A percentile compares a stretch with the other conserved stretches of the same genome.
phyloP scores from a whole-genome alignment of 2,888 invertebrate species.

The Euzetes globulus region DNA sequence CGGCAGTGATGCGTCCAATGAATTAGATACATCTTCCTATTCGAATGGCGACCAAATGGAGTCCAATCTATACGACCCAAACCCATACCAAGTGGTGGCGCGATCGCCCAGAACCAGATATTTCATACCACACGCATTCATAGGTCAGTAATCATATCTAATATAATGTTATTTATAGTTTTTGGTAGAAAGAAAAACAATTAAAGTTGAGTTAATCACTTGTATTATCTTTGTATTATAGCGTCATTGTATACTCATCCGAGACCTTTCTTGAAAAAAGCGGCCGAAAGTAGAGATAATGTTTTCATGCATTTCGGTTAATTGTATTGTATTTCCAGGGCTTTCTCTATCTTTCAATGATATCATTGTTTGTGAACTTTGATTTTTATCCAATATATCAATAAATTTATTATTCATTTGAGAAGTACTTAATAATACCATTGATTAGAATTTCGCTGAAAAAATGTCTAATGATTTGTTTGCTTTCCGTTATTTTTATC shows the following conservation, averaged over 20 bases:
- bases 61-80: neutral
- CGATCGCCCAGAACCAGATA: neutral
- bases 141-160: neutral
- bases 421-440: slow-evolving; percentile 8
- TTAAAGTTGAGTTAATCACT: neutral
- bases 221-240: neutral
- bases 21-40: slow-evolving; percentile 1
- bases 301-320: slow-evolving; percentile 37
- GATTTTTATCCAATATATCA: neutral
- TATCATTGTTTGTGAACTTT: slow-evolving; percentile 22
- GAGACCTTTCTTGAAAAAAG: slow-evolving; percentile 30
- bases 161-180: neutral
- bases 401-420: neutral
- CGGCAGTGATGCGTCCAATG: neutral
- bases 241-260: slow-evolving; percentile 11
- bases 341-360: neutral
- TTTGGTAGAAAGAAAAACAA: neutral
- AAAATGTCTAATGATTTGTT: neutral
- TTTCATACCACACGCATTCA: slow-evolving; percentile 17
- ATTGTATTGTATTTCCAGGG: neutral
- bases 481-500: neutral
- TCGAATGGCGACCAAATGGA: neutral
- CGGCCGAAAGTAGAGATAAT: slow-evolving; percentile 33
- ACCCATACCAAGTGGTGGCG: neutral
- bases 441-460: neutral